Percentiles rank a stretch among this genome's conserved stretches.
Conservation (phyloP, 2,888 invertebrate species). For the Cheilosia impressa region DNA sequence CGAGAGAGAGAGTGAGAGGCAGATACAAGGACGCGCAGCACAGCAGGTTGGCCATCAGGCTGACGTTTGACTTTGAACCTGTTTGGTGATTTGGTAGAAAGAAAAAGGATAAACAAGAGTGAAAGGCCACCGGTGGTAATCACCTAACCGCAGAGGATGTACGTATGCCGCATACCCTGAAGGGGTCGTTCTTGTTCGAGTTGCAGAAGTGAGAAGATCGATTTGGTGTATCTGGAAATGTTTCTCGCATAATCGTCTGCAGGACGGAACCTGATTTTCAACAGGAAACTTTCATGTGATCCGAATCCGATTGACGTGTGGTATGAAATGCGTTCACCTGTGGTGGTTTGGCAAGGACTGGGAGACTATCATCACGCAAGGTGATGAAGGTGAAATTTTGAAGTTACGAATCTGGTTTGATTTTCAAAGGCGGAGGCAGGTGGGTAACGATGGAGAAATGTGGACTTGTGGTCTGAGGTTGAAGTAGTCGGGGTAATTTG, state of each 20-base stretch:
- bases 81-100: not conserved
- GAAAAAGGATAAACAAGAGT: conserved; percentile 65
- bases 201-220: conserved; percentile 41
- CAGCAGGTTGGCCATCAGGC: conserved; percentile 5
- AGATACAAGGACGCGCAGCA: not conserved
- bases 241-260: conserved; percentile 8
- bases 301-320: conserved; percentile 57
- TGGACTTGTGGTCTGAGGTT: conserved; percentile 44
- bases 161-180: conserved; percentile 21
- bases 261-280: conserved; percentile 48
- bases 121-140: conserved; percentile 72
- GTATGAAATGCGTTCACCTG: conserved; percentile 35
- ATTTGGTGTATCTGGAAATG: conserved; percentile 39
- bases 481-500: conserved; percentile 23
- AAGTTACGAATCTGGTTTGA: conserved; percentile 61
- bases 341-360: conserved; percentile 18
- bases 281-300: conserved; percentile 57
- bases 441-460: too few relatives aligned
- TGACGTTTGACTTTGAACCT: conserved; percentile 26
- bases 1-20: not conserved
- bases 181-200: conserved; percentile 54
- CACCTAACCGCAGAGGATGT: conserved; percentile 64
- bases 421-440: not conserved
- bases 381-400: conserved; percentile 62
- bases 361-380: conserved; percentile 33